Base-by-base conservation (phyloP, 2,888 invertebrate species). In the Leptodirus hochenwartii region DNA sequence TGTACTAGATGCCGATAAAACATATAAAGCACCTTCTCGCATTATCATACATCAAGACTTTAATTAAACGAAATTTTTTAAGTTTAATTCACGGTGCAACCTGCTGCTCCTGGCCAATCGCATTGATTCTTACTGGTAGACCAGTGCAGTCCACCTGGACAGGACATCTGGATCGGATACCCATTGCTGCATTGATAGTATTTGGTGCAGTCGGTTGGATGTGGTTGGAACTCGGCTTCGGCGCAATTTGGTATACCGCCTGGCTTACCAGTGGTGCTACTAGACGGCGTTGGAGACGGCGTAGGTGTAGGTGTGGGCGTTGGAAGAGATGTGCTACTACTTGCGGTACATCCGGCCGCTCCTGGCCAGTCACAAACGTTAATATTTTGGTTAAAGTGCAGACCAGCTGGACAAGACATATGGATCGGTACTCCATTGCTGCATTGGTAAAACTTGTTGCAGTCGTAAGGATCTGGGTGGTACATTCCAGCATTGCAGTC, bases 281-380 rank as follows among this genome's bases (percentile, higher is more conserved):
- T 25, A 15, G 30, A 10, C 4, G 26, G 4, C 4, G 11, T 10
- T 5, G 25, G 10, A 17, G 15, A 16, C 8, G 15, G 6, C 17
- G 17, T 30, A 10, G 30, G 14, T 24, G 22, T 3, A 3, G 23
- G 10, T 5, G 12, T 13, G n/a, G 29, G 15, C n/a, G 25, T 12
- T 22, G 25, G 8, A 15, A 13, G 11, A 13, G 12, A 5, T 10
- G 12, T 15, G n/a, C 24, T 5, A n/a, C 5, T 4, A 29, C 29
- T 6, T n/a, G 15, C 13, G 27, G 17, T 9, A 17, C 39, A 39
- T 4, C 35, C 34, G 3, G 37, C 41, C 12, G 32, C 17, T 9
- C 28, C n/a, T 1, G 41, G 41, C 33, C 32, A 41, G 28, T 41
- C 40, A 31, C 41, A 41, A 12, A 36, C 31, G 4, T 38, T 14